phyloP scores from a whole-genome alignment of 2,113 vertebrate genomes.

The Plectropomus leopardus region DNA sequence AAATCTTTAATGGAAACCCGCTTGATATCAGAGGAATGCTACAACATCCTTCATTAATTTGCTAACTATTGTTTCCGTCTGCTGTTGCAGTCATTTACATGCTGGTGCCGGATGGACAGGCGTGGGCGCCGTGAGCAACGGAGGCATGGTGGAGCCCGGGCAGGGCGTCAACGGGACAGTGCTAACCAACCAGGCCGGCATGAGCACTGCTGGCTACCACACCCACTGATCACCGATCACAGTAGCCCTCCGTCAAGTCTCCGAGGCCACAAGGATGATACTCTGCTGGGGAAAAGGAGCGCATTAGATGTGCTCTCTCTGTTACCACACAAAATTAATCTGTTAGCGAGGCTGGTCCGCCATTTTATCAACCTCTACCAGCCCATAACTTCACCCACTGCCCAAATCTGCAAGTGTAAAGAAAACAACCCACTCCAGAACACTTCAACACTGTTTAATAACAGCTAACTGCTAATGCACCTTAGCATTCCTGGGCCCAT shows the following conservation, averaged over 20 bases:
- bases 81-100: slow-evolving; percentile 88
- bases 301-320: slow-evolving; percentile 63
- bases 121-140: slow-evolving; percentile 83
- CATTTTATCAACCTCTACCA: slow-evolving; percentile 57
- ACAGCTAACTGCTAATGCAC: slow-evolving; percentile 60
- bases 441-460: slow-evolving; percentile 61
- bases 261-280: slow-evolving; percentile 59
- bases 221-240: slow-evolving; percentile 87
- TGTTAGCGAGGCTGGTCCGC: slow-evolving; percentile 64
- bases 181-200: slow-evolving; percentile 90
- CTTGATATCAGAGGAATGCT: too few species aligned
- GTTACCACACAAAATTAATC: slow-evolving; percentile 65
- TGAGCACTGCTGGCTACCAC: slow-evolving; percentile 93
- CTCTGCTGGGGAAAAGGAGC: slow-evolving; percentile 64
- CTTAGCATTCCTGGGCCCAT: slow-evolving; percentile 60
- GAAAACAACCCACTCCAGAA: slow-evolving; percentile 44
- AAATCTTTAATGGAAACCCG: too few species aligned
- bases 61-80: background rate
- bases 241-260: slow-evolving; percentile 42
- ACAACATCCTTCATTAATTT: background rate
- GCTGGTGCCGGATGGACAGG: slow-evolving; percentile 92
- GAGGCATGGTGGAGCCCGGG: slow-evolving; percentile 84
- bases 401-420: slow-evolving; percentile 69
- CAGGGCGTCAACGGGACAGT: slow-evolving; percentile 93
- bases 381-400: slow-evolving; percentile 67